Evolutionary conservation across 2,113 vertebrate species (phyloP).

Genomic region (Setophaga coronata): DNA sequence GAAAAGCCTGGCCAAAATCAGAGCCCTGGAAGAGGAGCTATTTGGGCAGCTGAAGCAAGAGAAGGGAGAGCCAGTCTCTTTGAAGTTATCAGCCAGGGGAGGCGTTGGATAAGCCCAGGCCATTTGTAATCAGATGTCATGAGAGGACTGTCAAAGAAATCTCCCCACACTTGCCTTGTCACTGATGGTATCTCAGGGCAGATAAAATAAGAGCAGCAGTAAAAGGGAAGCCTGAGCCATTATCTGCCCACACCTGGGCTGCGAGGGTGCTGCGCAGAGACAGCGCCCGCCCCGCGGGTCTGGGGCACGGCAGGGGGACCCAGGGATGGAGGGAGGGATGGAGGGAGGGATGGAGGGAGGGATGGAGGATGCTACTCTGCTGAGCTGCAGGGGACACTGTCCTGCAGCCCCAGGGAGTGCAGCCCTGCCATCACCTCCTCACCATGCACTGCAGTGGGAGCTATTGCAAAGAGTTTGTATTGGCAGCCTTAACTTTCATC

Average conservation of each 20-base stretch:
- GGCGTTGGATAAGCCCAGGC: slow-evolving; percentile 38
- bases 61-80: slow-evolving; percentile 8
- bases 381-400: not conserved
- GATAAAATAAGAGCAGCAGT: slow-evolving; percentile 55
- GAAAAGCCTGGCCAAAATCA: slow-evolving; percentile 7
- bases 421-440: rapidly evolving
- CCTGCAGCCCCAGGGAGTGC: not conserved
- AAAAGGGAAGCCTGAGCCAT: not conserved
- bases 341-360: too few species aligned
- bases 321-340: too few species aligned
- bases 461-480: not conserved
- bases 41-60: slow-evolving; percentile 16
- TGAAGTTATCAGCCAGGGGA: slow-evolving; percentile 52
- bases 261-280: rapidly evolving
- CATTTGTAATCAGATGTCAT: slow-evolving; percentile 61
- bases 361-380: not conserved
- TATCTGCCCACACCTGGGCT: slow-evolving; percentile 34
- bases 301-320: not conserved
- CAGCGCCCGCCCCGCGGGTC: not conserved
- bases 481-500: rapidly evolving
- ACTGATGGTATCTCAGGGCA: slow-evolving; percentile 58
- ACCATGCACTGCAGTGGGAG: rapidly evolving
- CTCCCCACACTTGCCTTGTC: slow-evolving; percentile 61
- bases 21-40: not conserved
- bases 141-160: slow-evolving; percentile 65